phyloP scores from a whole-genome alignment of 2,113 vertebrate genomes.

The Xyliphius kryptos region DNA sequence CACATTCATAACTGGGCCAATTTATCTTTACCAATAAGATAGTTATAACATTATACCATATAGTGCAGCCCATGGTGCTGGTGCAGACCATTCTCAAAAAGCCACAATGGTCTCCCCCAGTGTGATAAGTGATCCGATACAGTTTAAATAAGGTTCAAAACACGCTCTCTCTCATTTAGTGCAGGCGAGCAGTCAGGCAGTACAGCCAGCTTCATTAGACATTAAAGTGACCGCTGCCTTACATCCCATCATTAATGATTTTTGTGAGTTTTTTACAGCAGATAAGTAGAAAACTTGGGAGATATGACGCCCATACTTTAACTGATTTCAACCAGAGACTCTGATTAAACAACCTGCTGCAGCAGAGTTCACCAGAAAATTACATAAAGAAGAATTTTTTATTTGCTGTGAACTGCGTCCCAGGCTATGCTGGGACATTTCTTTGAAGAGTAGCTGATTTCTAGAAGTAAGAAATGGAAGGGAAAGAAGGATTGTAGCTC shows the following conservation, averaged over 20 bases:
- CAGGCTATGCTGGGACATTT: slow-evolving; percentile 4
- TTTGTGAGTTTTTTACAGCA: slow-evolving; percentile 42
- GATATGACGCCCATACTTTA: slow-evolving; percentile 50
- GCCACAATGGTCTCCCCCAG: too few relatives aligned
- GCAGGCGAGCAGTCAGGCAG: background rate
- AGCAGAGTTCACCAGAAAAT: slow-evolving; percentile 49
- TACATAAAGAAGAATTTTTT: slow-evolving; percentile 47
- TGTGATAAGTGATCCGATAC: too few relatives aligned
- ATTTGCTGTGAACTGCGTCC: slow-evolving; percentile 35
- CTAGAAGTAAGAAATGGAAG: too few relatives aligned
- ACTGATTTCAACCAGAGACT: slow-evolving; percentile 46
- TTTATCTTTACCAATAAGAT: too few relatives aligned
- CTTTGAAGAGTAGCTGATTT: slow-evolving; percentile 18
- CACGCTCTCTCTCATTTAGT: background rate
- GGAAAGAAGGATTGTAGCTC: too few relatives aligned
- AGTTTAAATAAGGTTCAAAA: too few relatives aligned
- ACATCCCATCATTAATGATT: slow-evolving; percentile 56
- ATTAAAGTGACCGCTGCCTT: slow-evolving; percentile 62
- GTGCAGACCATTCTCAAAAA: too few relatives aligned
- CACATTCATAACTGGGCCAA: too few relatives aligned
- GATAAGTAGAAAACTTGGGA: slow-evolving; percentile 50
- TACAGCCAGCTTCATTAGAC: slow-evolving; percentile 60
- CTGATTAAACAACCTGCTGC: slow-evolving; percentile 46
- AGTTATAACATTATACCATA: too few relatives aligned
- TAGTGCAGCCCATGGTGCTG: too few relatives aligned